Evolutionary conservation across 2,888 invertebrate genomes (phyloP).

Genomic region (Rhamnusium bicolor): DNA sequence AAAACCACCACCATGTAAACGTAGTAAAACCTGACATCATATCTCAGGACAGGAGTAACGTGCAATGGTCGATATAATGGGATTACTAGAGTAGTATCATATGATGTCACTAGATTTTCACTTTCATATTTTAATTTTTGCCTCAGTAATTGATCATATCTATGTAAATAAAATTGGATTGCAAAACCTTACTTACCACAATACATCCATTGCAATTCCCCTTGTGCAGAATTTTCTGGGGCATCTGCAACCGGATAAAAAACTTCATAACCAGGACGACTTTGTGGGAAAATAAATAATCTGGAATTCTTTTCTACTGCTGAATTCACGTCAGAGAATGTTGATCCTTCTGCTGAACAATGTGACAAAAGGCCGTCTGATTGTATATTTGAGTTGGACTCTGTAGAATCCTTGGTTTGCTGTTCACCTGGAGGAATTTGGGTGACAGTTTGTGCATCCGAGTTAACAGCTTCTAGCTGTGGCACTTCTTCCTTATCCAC

Average conservation of each 20-base stretch:
- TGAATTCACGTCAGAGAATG: slow-evolving; percentile 54
- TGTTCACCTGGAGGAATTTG: neutral
- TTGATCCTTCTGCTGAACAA: slow-evolving; percentile 59
- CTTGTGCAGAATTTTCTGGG: neutral
- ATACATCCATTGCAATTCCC: neutral
- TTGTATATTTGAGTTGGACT: neutral
- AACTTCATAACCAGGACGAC: slow-evolving; percentile 66
- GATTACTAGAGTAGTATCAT: no score
- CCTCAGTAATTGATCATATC: no score
- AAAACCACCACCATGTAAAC: no score
- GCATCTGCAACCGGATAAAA: slow-evolving; percentile 40
- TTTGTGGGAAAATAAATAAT: slow-evolving; percentile 67
- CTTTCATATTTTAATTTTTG: no score
- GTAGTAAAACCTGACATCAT: no score
- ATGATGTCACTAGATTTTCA: no score
- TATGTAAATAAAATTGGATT: no score
- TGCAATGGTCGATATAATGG: no score
- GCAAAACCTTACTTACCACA: neutral
- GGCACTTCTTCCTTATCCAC: slow-evolving; percentile 16
- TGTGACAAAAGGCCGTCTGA: slow-evolving; percentile 51
- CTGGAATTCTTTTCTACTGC: slow-evolving; percentile 46
- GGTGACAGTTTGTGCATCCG: no score
- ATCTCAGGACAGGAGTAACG: no score
- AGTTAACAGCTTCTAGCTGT: neutral
- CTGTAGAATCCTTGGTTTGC: neutral